These are phyloP conservation scores for Thaumetopoea pityocampa DNA, from an alignment of 1,140 invertebrate genomes.

Conservation along the genomic window DNA sequence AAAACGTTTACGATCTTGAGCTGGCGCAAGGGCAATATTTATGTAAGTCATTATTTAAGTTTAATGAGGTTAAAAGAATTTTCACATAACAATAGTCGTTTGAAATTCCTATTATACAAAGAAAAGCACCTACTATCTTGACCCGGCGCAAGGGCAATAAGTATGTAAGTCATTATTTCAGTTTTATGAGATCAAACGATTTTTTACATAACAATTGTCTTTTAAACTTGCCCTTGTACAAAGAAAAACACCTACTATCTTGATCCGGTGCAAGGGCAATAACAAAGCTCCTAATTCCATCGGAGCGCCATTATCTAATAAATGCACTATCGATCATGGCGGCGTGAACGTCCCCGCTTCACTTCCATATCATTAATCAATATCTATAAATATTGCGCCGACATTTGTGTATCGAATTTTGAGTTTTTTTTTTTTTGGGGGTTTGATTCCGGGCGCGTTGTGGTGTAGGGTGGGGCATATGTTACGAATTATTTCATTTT, in stretches of 20 bases:
- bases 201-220: not conserved
- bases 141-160: slow-evolving; percentile 36
- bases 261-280: no score
- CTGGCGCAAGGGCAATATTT: slow-evolving; percentile 34
- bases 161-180: no score
- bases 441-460: not conserved
- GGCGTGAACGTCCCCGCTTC: slow-evolving; percentile 51
- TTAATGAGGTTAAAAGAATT: no score
- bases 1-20: slow-evolving; percentile 21
- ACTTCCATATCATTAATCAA: slow-evolving; percentile 70
- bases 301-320: slow-evolving; percentile 72
- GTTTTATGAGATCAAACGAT: not conserved
- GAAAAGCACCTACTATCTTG: slow-evolving; percentile 16
- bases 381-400: slow-evolving; percentile 65
- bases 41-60: no score
- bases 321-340: slow-evolving; percentile 57
- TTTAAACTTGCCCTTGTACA: no score
- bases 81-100: no score
- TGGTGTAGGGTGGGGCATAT: slow-evolving; percentile 1
- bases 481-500: slow-evolving; percentile 15
- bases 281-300: slow-evolving; percentile 70
- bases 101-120: no score
- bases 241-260: no score
- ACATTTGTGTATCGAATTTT: slow-evolving; percentile 65
- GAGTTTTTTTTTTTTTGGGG: slow-evolving; percentile 27